phyloP scores from a whole-genome alignment of 2,113 vertebrate genomes.

The Canis aureus region DNA sequence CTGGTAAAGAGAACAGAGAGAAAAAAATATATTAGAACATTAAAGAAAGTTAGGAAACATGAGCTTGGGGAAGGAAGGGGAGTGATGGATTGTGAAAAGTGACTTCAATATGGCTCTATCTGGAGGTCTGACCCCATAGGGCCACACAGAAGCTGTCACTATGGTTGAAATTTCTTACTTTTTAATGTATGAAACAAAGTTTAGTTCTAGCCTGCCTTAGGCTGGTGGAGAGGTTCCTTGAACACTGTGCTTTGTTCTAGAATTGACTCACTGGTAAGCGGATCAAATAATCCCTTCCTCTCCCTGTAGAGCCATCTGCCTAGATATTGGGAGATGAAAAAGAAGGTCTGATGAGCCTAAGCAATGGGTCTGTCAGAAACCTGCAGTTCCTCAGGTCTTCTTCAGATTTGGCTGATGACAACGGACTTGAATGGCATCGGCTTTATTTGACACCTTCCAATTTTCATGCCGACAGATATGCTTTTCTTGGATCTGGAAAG shows the following conservation, averaged over 20 bases:
- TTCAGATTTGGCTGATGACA: not conserved
- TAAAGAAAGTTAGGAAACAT: not conserved
- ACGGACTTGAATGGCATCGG: not conserved
- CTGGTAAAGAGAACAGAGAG: not conserved
- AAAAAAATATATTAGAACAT: not conserved
- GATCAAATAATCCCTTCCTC: not conserved
- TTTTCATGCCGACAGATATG: slow-evolving; percentile 60
- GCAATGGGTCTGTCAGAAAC: not conserved
- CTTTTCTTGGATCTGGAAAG: slow-evolving; percentile 71
- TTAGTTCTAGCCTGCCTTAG: not conserved
- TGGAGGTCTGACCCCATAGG: not conserved
- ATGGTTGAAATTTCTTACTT: not conserved
- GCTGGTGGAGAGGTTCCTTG: not conserved
- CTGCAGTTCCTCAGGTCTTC: not conserved
- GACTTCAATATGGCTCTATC: not conserved
- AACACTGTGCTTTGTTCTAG: not conserved
- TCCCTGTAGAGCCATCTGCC: not conserved
- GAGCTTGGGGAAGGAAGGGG: not conserved
- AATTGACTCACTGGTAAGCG: not conserved
- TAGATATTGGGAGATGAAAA: slow-evolving; percentile 1
- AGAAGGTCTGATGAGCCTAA: not conserved
- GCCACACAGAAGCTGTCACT: not conserved
- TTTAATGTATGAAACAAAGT: not conserved
- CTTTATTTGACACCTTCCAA: slow-evolving; percentile 57
- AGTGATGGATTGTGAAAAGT: not conserved